Base-by-base conservation (phyloP, 1,140 invertebrate species). In the Ditylenchus dipsaci region DNA sequence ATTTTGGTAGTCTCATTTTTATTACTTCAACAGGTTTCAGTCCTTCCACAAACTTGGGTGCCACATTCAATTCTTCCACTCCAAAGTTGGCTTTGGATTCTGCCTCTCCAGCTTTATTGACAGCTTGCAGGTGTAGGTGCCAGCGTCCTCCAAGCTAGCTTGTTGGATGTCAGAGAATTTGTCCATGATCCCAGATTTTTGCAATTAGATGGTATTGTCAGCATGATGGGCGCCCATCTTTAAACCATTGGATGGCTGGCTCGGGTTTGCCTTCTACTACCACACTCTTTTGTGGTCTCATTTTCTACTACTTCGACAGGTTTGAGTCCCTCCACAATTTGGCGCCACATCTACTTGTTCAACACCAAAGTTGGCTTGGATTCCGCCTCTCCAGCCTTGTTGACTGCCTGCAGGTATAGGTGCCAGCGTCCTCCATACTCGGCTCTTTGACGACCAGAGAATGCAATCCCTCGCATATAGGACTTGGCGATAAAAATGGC, bases 231-330 rank as follows among this genome's bases (percentile, higher is more conserved):
- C 90, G 88, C 42, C 89, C 90, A 84, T 97, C 89, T 81, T 91
- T 91, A 19, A 85, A 88, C 91, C 92, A 94, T 65, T 84, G 85
- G 11, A 92, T 88, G 49, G 90, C 88, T 0, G 92, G 91, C 69
- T 92, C 87, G 0, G 92, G 91, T 86, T 92, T 92, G 17, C 90
- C 91, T 85, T 91, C 90, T 7, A 95, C 90, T 86, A 91, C 89
- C 75, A 83, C 83, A 82, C 92, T 89, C 76, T 95, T 90, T 90
- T 9, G 92, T 88, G 0, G 90, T 91, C 59, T 90, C 89, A 43
- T 90, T 91, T 84, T 94, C 91, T 75, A 91, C 90, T 5, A 82
- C 74, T 47, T 68, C 65, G 15, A 78, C 67, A 15, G 79, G 77
- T 38, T 68, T 64, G 23, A 81, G 59, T 33, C 78, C 80, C 42